Evolutionary conservation across 1,140 invertebrate genomes (phyloP).

Genomic region (Melanaphis sacchari): DNA sequence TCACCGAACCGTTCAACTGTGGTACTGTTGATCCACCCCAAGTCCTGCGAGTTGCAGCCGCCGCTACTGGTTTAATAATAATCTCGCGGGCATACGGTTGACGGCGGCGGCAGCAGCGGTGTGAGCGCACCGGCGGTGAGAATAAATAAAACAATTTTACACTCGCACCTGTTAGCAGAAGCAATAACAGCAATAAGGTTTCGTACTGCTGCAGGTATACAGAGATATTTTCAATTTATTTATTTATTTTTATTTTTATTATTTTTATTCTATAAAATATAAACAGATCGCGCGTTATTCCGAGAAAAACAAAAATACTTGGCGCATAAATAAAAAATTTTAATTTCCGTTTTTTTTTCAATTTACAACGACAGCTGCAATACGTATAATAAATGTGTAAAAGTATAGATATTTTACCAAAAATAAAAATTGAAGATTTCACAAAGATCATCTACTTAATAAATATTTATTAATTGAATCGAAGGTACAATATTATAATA

Average conservation of each 20-base stretch:
- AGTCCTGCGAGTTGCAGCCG: not conserved
- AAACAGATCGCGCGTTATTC: not conserved
- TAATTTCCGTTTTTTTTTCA: not conserved
- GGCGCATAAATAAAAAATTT: not conserved
- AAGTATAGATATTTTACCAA: not conserved
- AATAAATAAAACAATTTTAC: conserved; percentile 33
- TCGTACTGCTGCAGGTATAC: not conserved
- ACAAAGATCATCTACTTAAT: not conserved
- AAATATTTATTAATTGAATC: too few relatives aligned
- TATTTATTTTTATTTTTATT: not conserved
- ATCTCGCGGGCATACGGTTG: conserved; percentile 12
- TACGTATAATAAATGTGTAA: not conserved
- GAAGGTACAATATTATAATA: too few relatives aligned
- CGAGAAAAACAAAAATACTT: not conserved
- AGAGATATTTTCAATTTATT: not conserved
- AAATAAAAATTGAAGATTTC: not conserved
- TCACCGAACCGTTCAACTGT: conserved; percentile 52
- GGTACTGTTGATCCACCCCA: conserved; percentile 35
- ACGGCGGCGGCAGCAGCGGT: not conserved
- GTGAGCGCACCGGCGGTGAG: not conserved
- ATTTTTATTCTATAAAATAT: not conserved
- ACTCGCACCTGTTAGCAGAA: conserved; percentile 24
- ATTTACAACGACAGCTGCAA: not conserved
- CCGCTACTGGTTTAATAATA: conserved; percentile 16
- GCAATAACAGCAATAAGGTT: not conserved